phyloP scores from a whole-genome alignment of 2,113 vertebrate genomes.

The Halcyon malimbica region DNA sequence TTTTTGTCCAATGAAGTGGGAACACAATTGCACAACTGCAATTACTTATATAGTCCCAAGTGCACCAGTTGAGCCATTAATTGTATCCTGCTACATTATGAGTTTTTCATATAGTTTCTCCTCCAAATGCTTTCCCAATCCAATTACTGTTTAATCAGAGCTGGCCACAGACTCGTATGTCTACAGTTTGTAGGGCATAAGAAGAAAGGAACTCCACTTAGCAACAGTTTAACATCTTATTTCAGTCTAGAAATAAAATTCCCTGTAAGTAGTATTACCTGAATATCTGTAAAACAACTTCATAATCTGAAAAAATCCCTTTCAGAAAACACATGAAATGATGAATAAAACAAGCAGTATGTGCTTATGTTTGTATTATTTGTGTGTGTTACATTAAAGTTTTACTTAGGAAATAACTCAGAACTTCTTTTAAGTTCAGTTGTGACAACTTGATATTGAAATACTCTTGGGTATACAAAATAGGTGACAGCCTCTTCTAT shows the following conservation, averaged over 20 bases:
- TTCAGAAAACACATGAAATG: not conserved
- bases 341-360: not conserved
- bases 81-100: not conserved
- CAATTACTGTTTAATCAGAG: not conserved
- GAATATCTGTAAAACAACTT: not conserved
- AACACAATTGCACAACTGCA: not conserved
- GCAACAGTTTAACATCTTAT: not conserved
- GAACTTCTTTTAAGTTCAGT: not conserved
- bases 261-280: not conserved
- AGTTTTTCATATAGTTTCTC: not conserved
- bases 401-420: not conserved
- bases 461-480: not conserved
- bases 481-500: not conserved
- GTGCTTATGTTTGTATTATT: not conserved
- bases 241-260: not conserved
- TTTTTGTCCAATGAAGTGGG: not conserved
- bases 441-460: not conserved
- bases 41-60: not conserved
- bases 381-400: not conserved
- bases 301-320: not conserved
- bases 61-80: not conserved
- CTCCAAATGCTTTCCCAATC: not conserved
- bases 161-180: not conserved
- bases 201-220: not conserved
- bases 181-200: not conserved